Percentiles rank a stretch among this genome's conserved stretches.
Evolutionary conservation across 2,113 vertebrate genomes (phyloP).

Genomic region (Natator depressus): DNA sequence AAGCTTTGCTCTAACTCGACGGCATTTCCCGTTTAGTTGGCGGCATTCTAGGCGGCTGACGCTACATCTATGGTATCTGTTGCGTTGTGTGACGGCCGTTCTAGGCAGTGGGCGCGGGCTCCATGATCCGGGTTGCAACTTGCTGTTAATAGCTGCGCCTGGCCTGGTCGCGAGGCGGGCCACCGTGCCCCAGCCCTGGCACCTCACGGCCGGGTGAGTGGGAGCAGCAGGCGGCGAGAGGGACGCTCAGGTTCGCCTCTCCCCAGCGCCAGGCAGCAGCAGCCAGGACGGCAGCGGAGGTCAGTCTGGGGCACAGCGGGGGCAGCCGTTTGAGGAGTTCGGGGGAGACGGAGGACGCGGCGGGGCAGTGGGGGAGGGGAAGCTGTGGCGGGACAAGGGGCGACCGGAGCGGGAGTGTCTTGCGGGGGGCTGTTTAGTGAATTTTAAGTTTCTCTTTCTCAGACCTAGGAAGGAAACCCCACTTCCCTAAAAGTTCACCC

Average conservation of each 20-base stretch:
- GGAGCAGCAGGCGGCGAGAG: no score
- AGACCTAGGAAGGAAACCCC: neutral
- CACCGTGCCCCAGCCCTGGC: no score
- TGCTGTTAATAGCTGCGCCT: no score
- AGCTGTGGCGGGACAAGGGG: neutral
- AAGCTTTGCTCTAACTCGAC: fast-evolving
- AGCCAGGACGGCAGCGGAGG: neutral
- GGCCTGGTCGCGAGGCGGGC: no score
- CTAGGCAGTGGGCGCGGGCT: neutral
- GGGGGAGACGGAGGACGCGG: fast-evolving
- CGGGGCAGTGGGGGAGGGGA: neutral
- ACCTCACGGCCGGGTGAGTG: no score
- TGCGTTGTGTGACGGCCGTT: fast-evolving
- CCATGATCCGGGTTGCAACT: neutral
- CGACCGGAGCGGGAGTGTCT: no score
- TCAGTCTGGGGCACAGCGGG: neutral
- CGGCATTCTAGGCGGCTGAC: neutral
- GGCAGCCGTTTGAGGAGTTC: no score
- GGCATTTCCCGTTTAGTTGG: neutral
- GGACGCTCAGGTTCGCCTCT: no score
- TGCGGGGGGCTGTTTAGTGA: neutral
- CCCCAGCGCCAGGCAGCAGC: neutral
- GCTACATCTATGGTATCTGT: fast-evolving
- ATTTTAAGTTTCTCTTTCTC: no score
- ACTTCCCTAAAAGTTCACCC: neutral